Base-by-base conservation (phyloP, 2,888 invertebrate species). In the Ectemnius cavifrons region DNA sequence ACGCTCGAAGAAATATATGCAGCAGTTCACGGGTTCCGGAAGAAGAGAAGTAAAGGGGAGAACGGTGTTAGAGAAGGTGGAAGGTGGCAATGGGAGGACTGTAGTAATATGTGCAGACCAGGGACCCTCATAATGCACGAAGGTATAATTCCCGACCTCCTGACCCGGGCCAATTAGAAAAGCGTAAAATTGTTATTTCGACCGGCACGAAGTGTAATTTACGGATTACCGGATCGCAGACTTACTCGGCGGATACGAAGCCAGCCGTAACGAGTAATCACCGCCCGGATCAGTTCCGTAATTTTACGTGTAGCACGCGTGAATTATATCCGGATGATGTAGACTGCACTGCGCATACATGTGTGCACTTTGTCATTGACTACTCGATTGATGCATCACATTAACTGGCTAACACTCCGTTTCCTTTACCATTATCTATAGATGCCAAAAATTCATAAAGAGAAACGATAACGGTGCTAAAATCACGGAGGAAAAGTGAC, bases 241-340 rank as follows among this genome's bases (percentile, higher is more conserved):
- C 6, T n/a, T 58, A 27, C 59, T 6, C 61, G 47, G 46, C 47
- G 52, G 67, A 61, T 67, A 58, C 63, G 71, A 60, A 69, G 61
- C 60, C 27, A 27, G 57, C 23, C 27, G 59, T 47, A 59, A 68
- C 73, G 61, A 67, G 72, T 73, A 59, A 74, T 74, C 73, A 73
- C 63, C 66, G 45, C 20, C 49, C 16, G 59, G 64, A 80, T 75
- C 73, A 82, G 85, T 86, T 83, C 81, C 77, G 80, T 81, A 82
- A 84, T 84, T 87, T 83, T 80, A 83, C 82, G 79, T 73, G 77
- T 69, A 76, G 75, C 80, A 72, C 67, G 63, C 63, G 67, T 75
- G 67, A 57, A 71, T 76, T 73, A 63, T 57, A 76, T 73, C 62
- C 59, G 73, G 60, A 14, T 56, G 23, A 45, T 63, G 66, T 23